Base-by-base conservation (phyloP, 2,113 vertebrate genomes). In the Sterna hirundo region DNA sequence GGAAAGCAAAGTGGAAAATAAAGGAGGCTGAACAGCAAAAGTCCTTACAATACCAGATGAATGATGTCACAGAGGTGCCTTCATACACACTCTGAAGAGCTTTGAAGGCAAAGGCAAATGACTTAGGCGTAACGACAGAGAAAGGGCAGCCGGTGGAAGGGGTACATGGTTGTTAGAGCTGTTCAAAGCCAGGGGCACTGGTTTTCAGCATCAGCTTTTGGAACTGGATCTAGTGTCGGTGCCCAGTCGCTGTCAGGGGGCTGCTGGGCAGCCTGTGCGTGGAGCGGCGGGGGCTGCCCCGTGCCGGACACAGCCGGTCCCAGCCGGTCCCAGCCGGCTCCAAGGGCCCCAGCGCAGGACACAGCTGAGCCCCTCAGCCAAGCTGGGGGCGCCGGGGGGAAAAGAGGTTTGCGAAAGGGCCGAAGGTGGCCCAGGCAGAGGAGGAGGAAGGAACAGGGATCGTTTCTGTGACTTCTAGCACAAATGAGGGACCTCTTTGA, bases 381-480 rank as follows among this genome's bases (percentile, higher is more conserved):
- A 68, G 22, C 8, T 4, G 36, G 18, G 16, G 21, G 20, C 0
- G 0, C 20, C 2, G 0, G 4, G 8, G 29, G 40, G 18, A 3
- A 71, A 57, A 44, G 4, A 27, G 32, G 44, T 16, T 65, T 32
- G 10, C 0, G 5, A 7, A 13, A 65, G 26, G 44, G 15, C 65
- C 2, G 13, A 10, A 55, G 47, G n/a, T 0, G 1, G 30, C 58
- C 5, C 23, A 42, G 58, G 66, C 30, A 16, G 29, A 83, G 25
- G n/a, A 62, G n/a, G 25, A 78, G 11, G 30, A 79, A 47, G 52
- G 34, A 69, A 64, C 5, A 6, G 18, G 21, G 42, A n/a, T 21
- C 32, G 17, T 26, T 80, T 51, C 72, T 62, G 30, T 18, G 44
- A 64, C 11, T 80, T 78, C 27, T 42, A 38, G 55, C 10, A 49